Base-by-base conservation (phyloP, 2,888 invertebrate species). In the Oxyteleia sp. region DNA sequence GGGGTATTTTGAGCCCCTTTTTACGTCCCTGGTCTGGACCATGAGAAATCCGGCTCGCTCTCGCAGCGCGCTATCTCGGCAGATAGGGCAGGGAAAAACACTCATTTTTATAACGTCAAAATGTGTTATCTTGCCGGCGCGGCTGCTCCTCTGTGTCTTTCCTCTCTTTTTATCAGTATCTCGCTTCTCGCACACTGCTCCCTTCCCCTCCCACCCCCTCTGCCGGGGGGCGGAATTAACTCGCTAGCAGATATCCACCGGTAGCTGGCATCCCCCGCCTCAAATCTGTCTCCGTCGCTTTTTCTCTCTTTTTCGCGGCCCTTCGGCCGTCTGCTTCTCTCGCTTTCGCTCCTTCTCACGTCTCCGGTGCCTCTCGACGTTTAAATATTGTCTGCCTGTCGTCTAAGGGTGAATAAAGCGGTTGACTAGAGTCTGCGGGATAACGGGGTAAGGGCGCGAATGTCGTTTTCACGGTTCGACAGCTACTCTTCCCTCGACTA, bases 71-170 rank as follows among this genome's bases (percentile, higher is more conserved):
- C 91, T 93, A 93, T 93, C 93, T 91, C 86, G 83, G 86, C 85
- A 91, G 91, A 92, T 91, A 92, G 89, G 87, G 87, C 85, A 90
- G 92, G 91, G 92, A 93, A 93, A 93, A 93, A 93, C 92, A 93
- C 93, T 93, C 93, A 93, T 93, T 93, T 93, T 93, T 93, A 93
- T 93, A 93, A 92, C 93, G 93, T 93, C 93, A 93, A 93, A 93
- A 93, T 92, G 93, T 91, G 92, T 93, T 93, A 93, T 93, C 93
- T 93, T 87, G 86, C 88, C 87, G 87, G 90, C 85, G 90, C 90
- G 89, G 88, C 87, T 88, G 89, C 84, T 83, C 84, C 82, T 76
- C 84, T 81, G 80, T 72, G 66, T 81, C 85, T 59, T 76, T 80
- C 45, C 81, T 61, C 79, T 80, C 71, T 75, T 68, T 71, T 49